phyloP scores from a whole-genome alignment of 2,888 invertebrate genomes.

The Eupsilia transversa region DNA sequence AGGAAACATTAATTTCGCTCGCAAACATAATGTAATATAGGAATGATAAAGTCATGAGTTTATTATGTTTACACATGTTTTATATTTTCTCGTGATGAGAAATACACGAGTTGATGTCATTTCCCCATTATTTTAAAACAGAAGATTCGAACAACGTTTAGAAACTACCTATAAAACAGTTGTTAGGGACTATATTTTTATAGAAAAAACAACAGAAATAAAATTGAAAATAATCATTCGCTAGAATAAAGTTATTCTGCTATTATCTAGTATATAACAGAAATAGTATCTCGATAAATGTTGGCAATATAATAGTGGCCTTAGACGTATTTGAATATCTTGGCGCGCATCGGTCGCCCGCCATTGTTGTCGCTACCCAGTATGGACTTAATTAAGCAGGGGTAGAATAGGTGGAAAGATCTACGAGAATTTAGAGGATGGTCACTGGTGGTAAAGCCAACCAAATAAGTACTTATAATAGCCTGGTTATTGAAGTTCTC shows the following conservation, averaged over 20 bases:
- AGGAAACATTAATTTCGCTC: slow-evolving; percentile 60
- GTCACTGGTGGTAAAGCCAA: slow-evolving; percentile 66
- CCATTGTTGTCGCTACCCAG: slow-evolving; percentile 88
- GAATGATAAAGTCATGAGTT: slow-evolving; percentile 41
- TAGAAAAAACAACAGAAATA: slow-evolving; percentile 4
- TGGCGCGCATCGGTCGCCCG: slow-evolving; percentile 85
- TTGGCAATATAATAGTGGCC: slow-evolving; percentile 85
- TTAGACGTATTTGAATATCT: slow-evolving; percentile 90
- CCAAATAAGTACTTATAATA: slow-evolving; percentile 72
- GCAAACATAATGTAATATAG: slow-evolving; percentile 28
- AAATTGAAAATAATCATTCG: slow-evolving; percentile 39
- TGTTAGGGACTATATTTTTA: slow-evolving; percentile 7
- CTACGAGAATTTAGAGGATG: slow-evolving; percentile 86
- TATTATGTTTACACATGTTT: slow-evolving; percentile 37
- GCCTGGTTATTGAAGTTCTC: slow-evolving; percentile 71
- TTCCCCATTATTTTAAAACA: slow-evolving; percentile 31
- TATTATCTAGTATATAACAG: slow-evolving; percentile 59
- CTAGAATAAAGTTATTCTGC: slow-evolving; percentile 61
- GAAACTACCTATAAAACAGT: background rate
- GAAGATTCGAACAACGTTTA: slow-evolving; percentile 5
- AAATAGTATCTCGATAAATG: slow-evolving; percentile 79
- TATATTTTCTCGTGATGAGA: slow-evolving; percentile 27
- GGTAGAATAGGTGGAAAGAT: slow-evolving; percentile 85
- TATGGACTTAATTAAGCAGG: slow-evolving; percentile 90
- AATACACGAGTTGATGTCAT: slow-evolving; percentile 31